Conservation (phyloP, 1,140 invertebrate species). For the Hylyphantes graminicola region DNA sequence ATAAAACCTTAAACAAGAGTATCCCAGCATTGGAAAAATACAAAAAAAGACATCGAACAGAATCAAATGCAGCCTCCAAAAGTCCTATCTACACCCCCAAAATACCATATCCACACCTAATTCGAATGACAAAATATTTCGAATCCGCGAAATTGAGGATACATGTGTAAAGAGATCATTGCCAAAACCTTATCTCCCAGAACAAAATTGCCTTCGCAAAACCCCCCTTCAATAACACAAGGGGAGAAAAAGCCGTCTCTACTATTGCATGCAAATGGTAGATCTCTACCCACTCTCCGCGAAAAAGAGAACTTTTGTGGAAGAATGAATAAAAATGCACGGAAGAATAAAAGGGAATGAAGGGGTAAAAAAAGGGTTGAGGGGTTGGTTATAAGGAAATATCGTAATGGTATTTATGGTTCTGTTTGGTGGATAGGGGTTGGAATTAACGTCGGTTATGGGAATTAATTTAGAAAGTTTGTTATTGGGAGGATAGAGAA, state of each 20-base stretch:
- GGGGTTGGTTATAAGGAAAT: too few relatives aligned
- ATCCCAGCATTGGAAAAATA: too few relatives aligned
- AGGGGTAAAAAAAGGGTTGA: background rate
- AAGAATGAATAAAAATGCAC: constrained; percentile 21
- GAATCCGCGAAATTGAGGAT: constrained; percentile 25
- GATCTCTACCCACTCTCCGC: constrained; percentile 32
- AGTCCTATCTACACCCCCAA: background rate
- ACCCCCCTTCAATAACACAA: constrained; percentile 9
- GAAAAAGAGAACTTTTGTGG: constrained; percentile 33
- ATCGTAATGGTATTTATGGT: too few relatives aligned
- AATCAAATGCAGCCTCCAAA: too few relatives aligned
- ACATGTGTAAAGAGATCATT: constrained; percentile 30
- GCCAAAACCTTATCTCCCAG: constrained; percentile 32
- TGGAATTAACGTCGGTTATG: too few relatives aligned
- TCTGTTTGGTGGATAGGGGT: too few relatives aligned
- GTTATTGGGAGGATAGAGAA: too few relatives aligned
- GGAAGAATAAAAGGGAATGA: constrained; percentile 12
- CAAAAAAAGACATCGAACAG: background rate
- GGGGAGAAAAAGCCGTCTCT: background rate
- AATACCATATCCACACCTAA: constrained; percentile 19
- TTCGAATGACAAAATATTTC: constrained; percentile 46
- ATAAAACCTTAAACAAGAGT: background rate
- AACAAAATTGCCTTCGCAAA: constrained; percentile 28
- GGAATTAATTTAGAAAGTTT: too few relatives aligned
- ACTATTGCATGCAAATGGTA: constrained; percentile 46